These are phyloP conservation scores for Dolichoris vasculosae DNA, from an alignment of 1,140 invertebrate genomes.

Conservation along the genomic window DNA sequence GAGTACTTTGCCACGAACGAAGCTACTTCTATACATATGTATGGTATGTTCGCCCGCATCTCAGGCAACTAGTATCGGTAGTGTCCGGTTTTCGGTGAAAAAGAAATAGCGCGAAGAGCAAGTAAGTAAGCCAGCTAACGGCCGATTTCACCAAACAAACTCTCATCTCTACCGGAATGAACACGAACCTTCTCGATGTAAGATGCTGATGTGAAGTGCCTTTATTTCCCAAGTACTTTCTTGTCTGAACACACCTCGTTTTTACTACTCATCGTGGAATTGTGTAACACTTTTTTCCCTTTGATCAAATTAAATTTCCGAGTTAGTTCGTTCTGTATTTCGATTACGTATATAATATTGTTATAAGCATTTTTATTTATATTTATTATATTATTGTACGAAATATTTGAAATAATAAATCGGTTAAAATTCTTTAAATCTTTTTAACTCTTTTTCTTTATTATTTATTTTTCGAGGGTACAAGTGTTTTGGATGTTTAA, in stretches of 20 bases:
- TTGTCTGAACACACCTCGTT: neutral
- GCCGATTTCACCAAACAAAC: slow-evolving; percentile 41
- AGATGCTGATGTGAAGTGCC: neutral
- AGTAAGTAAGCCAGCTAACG: neutral
- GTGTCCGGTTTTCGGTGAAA: slow-evolving; percentile 42
- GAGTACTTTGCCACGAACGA: slow-evolving; percentile 21
- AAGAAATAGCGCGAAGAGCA: slow-evolving; percentile 17
- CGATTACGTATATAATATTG: no score
- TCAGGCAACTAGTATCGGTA: slow-evolving; percentile 39
- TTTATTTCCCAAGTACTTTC: neutral
- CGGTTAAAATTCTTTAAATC: no score
- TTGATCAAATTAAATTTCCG: neutral
- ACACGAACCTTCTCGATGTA: neutral
- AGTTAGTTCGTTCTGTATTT: neutral
- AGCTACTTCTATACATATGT: neutral
- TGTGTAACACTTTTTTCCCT: neutral
- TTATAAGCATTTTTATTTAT: no score
- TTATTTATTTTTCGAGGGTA: no score
- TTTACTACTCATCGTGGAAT: slow-evolving; percentile 15
- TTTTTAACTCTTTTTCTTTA: no score
- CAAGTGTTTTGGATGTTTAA: no score
- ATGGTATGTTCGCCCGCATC: neutral
- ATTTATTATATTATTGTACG: no score
- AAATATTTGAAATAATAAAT: no score
- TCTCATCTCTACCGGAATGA: neutral